Percentiles rank a stretch among this genome's conserved stretches.
Evolutionary conservation across 2,797 vertebrate species (phyloP).

Genomic region (Rhinophrynus dorsalis): DNA sequence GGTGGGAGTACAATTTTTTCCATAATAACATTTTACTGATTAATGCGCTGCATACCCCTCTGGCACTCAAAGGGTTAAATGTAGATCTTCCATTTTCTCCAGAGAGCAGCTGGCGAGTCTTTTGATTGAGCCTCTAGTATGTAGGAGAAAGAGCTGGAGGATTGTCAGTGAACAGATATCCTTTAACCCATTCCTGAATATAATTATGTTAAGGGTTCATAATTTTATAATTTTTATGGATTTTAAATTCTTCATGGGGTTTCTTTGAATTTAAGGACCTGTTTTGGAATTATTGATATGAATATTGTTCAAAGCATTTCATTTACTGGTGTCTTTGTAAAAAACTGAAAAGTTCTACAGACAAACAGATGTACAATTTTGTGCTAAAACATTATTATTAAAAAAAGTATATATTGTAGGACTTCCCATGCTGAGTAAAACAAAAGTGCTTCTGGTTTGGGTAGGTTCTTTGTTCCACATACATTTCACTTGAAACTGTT

Average conservation of each 20-base stretch:
- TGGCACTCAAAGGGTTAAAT: too few relatives aligned
- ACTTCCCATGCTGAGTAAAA: too few relatives aligned
- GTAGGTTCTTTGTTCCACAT: too few relatives aligned
- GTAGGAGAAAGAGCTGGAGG: slow-evolving; percentile 68
- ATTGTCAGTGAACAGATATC: slow-evolving; percentile 64
- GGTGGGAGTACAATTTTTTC: too few relatives aligned
- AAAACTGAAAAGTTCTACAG: too few relatives aligned
- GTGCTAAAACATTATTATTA: too few relatives aligned
- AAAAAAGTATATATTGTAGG: too few relatives aligned
- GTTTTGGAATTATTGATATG: background rate
- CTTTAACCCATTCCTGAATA: slow-evolving; percentile 64
- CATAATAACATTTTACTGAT: too few relatives aligned
- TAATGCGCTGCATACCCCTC: too few relatives aligned
- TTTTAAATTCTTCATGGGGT: slow-evolving; percentile 57
- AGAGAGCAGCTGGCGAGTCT: slow-evolving; percentile 69
- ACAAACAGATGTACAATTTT: background rate
- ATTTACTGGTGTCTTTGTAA: background rate
- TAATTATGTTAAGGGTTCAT: slow-evolving; percentile 60
- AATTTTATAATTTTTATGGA: slow-evolving; percentile 61
- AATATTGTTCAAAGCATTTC: background rate
- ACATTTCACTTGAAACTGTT: too few relatives aligned
- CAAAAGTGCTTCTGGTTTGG: too few relatives aligned
- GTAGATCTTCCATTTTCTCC: slow-evolving; percentile 73
- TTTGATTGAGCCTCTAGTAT: slow-evolving; percentile 63
- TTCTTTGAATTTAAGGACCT: background rate